These are phyloP conservation scores for Champsocephalus esox DNA, from an alignment of 2,797 vertebrate genomes.

Conservation along the genomic window DNA sequence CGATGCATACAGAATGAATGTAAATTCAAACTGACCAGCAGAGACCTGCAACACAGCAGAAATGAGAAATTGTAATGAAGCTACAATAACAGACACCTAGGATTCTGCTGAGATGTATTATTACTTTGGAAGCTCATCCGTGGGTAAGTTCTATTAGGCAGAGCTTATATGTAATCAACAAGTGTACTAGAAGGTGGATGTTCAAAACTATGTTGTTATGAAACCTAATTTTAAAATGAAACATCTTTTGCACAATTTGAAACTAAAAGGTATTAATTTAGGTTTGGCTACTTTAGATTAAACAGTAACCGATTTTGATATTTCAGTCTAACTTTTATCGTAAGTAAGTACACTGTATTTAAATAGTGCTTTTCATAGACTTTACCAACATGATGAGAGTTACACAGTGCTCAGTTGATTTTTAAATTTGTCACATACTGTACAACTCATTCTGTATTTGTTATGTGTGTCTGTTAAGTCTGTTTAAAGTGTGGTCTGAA, in stretches of 20 bases:
- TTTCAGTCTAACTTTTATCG: neutral
- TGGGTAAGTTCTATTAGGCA: conserved; percentile 27
- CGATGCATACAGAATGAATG: conserved; percentile 71
- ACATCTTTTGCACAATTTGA: neutral
- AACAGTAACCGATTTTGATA: neutral
- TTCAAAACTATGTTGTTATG: conserved; percentile 2
- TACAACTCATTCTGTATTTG: too few relatives aligned
- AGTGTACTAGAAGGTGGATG: neutral
- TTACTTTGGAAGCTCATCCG: conserved; percentile 30
- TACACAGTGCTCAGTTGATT: too few relatives aligned
- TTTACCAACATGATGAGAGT: too few relatives aligned
- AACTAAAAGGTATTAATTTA: neutral
- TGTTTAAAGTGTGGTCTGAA: too few relatives aligned
- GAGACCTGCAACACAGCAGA: conserved; percentile 56
- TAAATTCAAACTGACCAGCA: conserved; percentile 70
- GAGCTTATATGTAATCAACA: conserved; percentile 2
- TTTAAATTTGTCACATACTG: too few relatives aligned
- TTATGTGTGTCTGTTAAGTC: too few relatives aligned
- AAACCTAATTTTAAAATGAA: neutral
- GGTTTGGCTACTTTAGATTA: neutral
- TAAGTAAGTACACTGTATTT: too few relatives aligned
- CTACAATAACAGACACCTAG: conserved; percentile 47
- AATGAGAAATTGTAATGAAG: conserved; percentile 66
- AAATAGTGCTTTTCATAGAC: too few relatives aligned
- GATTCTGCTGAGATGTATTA: conserved; percentile 42